Base-by-base conservation (phyloP, 2,888 invertebrate species). In the Eremobia ochroleuca region DNA sequence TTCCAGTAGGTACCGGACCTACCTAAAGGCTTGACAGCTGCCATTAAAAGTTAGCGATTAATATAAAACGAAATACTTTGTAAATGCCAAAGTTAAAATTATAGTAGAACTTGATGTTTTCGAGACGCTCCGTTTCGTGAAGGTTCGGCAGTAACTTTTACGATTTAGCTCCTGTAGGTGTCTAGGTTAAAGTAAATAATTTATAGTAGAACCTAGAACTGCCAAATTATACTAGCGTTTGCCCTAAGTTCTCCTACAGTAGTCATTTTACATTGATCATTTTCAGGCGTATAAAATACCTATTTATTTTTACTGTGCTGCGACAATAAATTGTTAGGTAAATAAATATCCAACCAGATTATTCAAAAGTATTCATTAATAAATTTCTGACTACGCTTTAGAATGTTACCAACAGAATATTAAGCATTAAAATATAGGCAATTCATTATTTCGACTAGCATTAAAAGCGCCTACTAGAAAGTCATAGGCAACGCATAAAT, bases 401-500 rank as follows among this genome's bases (percentile, higher is more conserved):
- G 58, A 43, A 6, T 15, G 8, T 1, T 79, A 8, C 5, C n/a
- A 55, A 4, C n/a, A 52, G 49, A 75, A 65, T 59, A 82, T 31
- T 82, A 65, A 76, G 21, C 25, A 28, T 21, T 68, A 37, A 67
- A 52, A n/a, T 31, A 15, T 18, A 43, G 34, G 31, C 28, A 68
- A 69, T 64, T 69, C 9, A 28, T 62, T 64, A 55, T 11, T 61
- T 49, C 15, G 11, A 61, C 28, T 65, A 28, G 18, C 28, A 79
- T 55, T 55, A 4, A 18, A 46, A 76, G 77, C 85, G 89, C 91
- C 92, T 92, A 82, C 66, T 8, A 58, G 21, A 74, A 68, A 78
- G 21, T 64, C 68, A 85, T 86, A 85, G 85, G 90, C 92, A 91
- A 90, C 66, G 73, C 55, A 81, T 76, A 87, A 88, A 88, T 89